phyloP scores from a whole-genome alignment of 2,113 vertebrate species.

The Cyprinodon variegatus region DNA sequence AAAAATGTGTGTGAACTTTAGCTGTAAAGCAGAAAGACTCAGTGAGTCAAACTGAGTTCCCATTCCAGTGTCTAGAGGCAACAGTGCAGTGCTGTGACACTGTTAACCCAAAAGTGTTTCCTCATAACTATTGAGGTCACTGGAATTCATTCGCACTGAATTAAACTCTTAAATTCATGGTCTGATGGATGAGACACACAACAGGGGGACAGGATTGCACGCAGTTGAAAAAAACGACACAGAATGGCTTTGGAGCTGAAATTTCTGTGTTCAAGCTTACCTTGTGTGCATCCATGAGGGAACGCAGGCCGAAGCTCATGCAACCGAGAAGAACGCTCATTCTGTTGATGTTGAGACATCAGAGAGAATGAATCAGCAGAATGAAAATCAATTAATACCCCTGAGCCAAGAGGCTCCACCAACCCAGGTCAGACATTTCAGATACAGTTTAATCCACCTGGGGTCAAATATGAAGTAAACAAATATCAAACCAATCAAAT shows the following conservation, averaged over 20 bases:
- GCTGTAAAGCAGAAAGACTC: constrained; percentile 26
- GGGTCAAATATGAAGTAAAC: constrained; percentile 7
- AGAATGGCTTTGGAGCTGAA: constrained; percentile 14
- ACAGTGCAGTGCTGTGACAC: constrained; percentile 38
- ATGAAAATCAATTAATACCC: constrained; percentile 32
- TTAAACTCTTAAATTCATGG: constrained; percentile 54
- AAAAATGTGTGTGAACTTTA: neutral
- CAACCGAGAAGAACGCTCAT: constrained; percentile 83
- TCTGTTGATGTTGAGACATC: constrained; percentile 65
- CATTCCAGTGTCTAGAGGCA: constrained; percentile 36
- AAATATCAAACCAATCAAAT: neutral
- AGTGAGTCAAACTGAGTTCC: constrained; percentile 43
- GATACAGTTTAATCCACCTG: constrained; percentile 16
- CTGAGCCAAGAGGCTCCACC: constrained; percentile 4
- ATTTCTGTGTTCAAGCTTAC: constrained; percentile 64
- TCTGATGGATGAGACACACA: constrained; percentile 38
- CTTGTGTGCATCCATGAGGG: constrained; percentile 85
- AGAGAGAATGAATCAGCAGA: constrained; percentile 29
- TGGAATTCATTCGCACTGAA: constrained; percentile 56
- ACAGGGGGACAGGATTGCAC: neutral
- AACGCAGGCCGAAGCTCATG: constrained; percentile 90
- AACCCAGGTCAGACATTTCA: constrained; percentile 23
- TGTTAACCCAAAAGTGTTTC: constrained; percentile 69
- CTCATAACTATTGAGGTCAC: constrained; percentile 60
- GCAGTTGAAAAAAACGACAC: constrained; percentile 28